Evolutionary conservation across 2,113 vertebrate species (phyloP).

Genomic region (Dunckerocampus dactyliophorus): DNA sequence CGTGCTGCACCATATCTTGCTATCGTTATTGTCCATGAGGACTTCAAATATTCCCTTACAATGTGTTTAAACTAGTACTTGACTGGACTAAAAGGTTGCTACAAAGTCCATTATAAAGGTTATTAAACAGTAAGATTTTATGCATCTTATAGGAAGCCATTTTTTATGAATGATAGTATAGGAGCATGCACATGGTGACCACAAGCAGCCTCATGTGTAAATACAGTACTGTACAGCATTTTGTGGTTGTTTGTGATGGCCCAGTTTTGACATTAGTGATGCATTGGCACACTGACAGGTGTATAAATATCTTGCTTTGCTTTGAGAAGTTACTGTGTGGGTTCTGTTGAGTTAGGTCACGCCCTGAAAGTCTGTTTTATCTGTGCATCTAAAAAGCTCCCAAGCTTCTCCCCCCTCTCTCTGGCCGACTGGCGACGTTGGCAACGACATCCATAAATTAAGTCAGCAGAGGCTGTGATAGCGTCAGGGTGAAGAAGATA

Average conservation of each 20-base stretch:
- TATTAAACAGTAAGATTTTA: not conserved
- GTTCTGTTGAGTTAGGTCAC: constrained; percentile 5
- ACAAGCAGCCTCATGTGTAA: not conserved
- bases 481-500: not conserved
- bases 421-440: not conserved
- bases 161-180: constrained; percentile 2
- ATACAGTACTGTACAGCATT: too few relatives aligned
- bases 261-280: not conserved
- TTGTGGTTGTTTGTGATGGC: not conserved
- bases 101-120: not conserved
- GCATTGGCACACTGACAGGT: not conserved
- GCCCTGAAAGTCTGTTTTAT: constrained; percentile 3
- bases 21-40: not conserved
- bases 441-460: not conserved
- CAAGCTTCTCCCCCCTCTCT: not conserved
- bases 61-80: too few relatives aligned
- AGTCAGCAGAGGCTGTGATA: not conserved
- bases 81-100: too few relatives aligned
- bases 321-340: not conserved
- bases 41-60: constrained; percentile 1
- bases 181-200: not conserved
- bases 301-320: not conserved
- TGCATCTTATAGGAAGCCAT: not conserved
- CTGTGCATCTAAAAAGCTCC: not conserved
- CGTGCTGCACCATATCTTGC: not conserved